Base-by-base conservation (phyloP, 2,888 invertebrate species). In the Cetonia aurata region DNA sequence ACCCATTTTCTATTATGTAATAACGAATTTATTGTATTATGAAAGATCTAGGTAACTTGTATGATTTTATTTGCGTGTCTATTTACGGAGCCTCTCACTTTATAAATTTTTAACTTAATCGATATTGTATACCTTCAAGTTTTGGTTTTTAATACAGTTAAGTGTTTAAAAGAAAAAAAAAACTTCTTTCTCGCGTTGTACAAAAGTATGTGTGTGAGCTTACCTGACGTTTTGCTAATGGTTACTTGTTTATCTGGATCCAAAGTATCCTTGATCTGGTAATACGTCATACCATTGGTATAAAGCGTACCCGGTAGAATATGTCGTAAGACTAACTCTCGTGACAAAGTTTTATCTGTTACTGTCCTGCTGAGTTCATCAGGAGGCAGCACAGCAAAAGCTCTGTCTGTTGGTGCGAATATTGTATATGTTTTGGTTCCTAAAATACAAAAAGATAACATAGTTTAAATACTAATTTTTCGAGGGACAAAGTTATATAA, bases 271-370 rank as follows among this genome's bases (percentile, higher is more conserved):
- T 91, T 89, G 48, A 94, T 91, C 85, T 95, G 94, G 84, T 94
- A 95, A 85, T 93, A 95, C 77, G 94, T 87, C 93, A 95, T 94
- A 66, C 95, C 95, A 3, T 93, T 93, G 60, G 93, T 93, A 86
- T 93, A 95, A 2, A 95, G 86, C 0, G 94, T 93, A 55, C 93
- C 93, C 3, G 93, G 89, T 70, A 92, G 87, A 69, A 94, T 87
- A 82, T 95, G 95, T 65, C 91, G 88, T 79, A 93, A 89, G 53
- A 94, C 91, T 56, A 95, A 87, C 67, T 92, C 90, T 73, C 90
- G 89, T 6, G 95, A 92, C 0, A 88, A 87, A 10, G 89, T 88
- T 80, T 89, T 88, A 78, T 89, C 88, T 46, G 89, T 90, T n/a
- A 89, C 85, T 55, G 88, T 88, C 73, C 87, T 86, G 48, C 89